Evolutionary conservation across 35 echinoderm and acorn worm genomes (phyloP).

Genomic region (Apostichopus japonicus): DNA sequence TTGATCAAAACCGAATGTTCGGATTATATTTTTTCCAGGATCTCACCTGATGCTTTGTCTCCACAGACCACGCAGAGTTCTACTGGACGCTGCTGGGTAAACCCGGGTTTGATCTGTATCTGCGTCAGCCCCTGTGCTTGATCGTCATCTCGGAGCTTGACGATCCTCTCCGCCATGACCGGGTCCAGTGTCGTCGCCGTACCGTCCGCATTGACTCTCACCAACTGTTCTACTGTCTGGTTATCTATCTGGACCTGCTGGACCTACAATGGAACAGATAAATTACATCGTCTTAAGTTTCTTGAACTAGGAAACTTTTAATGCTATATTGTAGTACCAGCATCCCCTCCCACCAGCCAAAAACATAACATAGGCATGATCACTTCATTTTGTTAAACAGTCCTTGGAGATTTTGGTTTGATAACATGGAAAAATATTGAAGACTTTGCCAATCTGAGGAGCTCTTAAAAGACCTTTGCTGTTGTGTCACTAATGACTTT

Average conservation of each 20-base stretch:
- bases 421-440: too few relatives aligned
- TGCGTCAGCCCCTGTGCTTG: conserved; percentile 49
- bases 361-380: too few relatives aligned
- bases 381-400: too few relatives aligned
- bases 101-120: conserved; percentile 66
- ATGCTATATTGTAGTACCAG: too few relatives aligned
- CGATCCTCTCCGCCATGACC: conserved; percentile 66
- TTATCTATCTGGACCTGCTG: conserved; percentile 93
- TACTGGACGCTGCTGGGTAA: conserved; percentile 65
- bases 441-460: too few relatives aligned
- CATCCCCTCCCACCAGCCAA: too few relatives aligned
- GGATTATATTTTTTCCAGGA: too few relatives aligned
- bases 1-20: too few relatives aligned
- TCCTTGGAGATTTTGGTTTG: too few relatives aligned
- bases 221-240: conserved; percentile 95
- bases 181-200: conserved; percentile 72
- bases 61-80: conserved; percentile 98
- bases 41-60: conserved; percentile 95
- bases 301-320: background rate
- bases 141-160: conserved; percentile 72
- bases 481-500: too few relatives aligned
- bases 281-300: background rate
- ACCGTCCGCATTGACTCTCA: conserved; percentile 66
- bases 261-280: conserved; percentile 38
- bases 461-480: too few relatives aligned